phyloP scores from a whole-genome alignment of 2,888 invertebrate species.

The Tipula confusa region DNA sequence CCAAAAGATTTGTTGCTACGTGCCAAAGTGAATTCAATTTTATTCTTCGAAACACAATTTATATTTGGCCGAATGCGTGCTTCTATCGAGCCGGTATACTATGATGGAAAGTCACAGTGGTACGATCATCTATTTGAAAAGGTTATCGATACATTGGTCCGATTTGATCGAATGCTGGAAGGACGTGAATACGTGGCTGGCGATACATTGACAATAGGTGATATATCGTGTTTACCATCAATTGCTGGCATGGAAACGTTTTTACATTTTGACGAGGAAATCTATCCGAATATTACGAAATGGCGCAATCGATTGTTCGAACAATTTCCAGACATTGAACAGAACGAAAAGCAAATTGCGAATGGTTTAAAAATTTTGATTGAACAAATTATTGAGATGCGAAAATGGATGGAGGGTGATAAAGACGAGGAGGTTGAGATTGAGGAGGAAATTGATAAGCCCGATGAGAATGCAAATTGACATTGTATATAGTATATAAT shows the following conservation, averaged over 20 bases:
- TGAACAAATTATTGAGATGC: background rate
- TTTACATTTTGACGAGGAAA: background rate
- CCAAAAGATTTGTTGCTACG: constrained; percentile 50
- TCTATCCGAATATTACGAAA: background rate
- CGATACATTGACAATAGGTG: background rate
- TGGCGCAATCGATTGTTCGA: background rate
- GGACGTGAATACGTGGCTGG: background rate
- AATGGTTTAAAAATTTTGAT: background rate
- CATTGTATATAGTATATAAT: no score
- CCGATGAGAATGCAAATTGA: no score
- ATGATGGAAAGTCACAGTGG: constrained; percentile 29
- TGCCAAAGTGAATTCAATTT: constrained; percentile 49
- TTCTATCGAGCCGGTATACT: constrained; percentile 42
- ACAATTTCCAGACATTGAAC: background rate
- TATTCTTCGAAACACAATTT: constrained; percentile 50
- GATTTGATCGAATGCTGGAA: background rate
- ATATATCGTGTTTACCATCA: background rate
- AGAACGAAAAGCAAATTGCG: background rate
- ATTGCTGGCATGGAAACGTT: background rate
- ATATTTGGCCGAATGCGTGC: constrained; percentile 46
- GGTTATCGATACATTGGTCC: background rate
- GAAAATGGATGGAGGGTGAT: background rate
- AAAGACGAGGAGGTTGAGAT: no score
- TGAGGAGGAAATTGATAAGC: background rate
- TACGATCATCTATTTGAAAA: constrained; percentile 25